phyloP scores from a whole-genome alignment of 2,113 vertebrate genomes.

The Dissostichus mawsoni region DNA sequence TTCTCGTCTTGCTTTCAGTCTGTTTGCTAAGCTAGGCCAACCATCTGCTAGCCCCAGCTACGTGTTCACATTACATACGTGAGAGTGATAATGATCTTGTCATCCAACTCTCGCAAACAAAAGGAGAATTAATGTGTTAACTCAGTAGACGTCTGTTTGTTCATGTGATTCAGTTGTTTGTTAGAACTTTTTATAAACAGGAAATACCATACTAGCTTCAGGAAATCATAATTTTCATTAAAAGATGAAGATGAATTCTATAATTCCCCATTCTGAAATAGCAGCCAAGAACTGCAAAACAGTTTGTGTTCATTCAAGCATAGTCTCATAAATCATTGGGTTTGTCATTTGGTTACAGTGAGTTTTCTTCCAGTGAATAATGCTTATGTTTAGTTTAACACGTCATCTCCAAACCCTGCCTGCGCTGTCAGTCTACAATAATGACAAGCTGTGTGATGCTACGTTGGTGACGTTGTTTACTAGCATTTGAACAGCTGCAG shows the following conservation, averaged over 20 bases:
- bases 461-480: conserved; percentile 16
- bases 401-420: background rate
- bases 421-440: background rate
- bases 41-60: background rate
- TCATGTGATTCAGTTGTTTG: background rate
- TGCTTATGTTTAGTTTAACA: background rate
- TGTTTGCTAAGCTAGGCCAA: conserved; percentile 1
- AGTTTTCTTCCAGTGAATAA: background rate
- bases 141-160: background rate
- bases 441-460: background rate
- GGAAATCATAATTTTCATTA: conserved; percentile 29
- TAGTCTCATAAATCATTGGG: background rate
- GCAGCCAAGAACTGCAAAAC: no score
- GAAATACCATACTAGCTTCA: conserved; percentile 44
- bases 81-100: background rate
- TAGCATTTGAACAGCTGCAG: conserved; percentile 44
- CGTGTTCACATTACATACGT: no score
- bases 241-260: background rate
- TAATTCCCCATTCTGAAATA: background rate
- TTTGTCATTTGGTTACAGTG: background rate
- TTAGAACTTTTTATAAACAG: conserved; percentile 37
- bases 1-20: background rate
- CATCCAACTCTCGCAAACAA: background rate
- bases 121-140: background rate
- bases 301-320: no score